Evolutionary conservation across 2,797 vertebrate species (phyloP).

Genomic region (Myotis findleyi): DNA sequence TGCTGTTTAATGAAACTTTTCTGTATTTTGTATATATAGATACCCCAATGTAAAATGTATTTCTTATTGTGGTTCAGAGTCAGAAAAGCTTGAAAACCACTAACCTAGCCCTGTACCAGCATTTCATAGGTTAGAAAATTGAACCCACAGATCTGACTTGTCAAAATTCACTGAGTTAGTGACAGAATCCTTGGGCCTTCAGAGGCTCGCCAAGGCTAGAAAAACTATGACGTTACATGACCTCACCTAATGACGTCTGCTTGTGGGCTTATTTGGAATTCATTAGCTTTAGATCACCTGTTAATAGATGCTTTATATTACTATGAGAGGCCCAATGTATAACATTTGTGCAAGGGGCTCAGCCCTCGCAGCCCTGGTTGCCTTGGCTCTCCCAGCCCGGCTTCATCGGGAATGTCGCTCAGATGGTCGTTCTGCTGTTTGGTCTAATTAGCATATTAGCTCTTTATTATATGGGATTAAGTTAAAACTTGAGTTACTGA

Average conservation of each 20-base stretch:
- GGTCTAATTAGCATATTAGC: too few relatives aligned
- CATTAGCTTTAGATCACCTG: neutral
- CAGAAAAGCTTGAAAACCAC: neutral
- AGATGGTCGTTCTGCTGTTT: too few relatives aligned
- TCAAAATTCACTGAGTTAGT: neutral
- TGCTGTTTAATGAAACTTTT: neutral
- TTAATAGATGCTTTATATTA: neutral
- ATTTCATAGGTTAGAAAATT: neutral
- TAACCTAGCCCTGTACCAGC: neutral
- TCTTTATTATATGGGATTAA: neutral
- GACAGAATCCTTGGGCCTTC: conserved; percentile 4
- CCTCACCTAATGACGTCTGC: conserved; percentile 32
- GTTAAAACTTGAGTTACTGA: conserved; percentile 2
- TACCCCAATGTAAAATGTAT: neutral
- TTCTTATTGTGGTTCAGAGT: conserved; percentile 16
- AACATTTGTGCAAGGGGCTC: too few relatives aligned
- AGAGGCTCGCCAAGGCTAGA: neutral
- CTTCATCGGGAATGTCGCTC: too few relatives aligned
- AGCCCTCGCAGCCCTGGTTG: too few relatives aligned
- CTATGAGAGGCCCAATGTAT: neutral
- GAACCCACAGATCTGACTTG: neutral
- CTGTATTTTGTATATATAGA: neutral
- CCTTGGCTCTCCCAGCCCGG: too few relatives aligned
- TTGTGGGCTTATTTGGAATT: neutral
- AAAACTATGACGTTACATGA: neutral